These are phyloP conservation scores for Galaxea fascicularis DNA, from an alignment of 92 coral and sea anemone species.

Conservation along the genomic window DNA sequence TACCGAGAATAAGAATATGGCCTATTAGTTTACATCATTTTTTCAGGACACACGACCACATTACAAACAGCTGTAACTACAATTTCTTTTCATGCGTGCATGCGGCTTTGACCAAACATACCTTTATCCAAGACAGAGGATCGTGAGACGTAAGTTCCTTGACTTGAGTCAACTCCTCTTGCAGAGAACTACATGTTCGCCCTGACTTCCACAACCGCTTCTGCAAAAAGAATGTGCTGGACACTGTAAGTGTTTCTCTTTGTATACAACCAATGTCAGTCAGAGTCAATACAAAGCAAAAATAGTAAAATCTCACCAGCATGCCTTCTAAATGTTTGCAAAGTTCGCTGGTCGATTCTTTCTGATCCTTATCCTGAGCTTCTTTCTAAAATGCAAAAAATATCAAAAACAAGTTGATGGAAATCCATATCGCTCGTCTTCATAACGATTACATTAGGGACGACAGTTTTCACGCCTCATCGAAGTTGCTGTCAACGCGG, in stretches of 20 bases:
- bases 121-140: slow-evolving; percentile 83
- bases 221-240: slow-evolving; percentile 26
- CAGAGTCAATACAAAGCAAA: neutral
- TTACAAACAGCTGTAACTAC: neutral
- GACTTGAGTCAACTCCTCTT: slow-evolving; percentile 77
- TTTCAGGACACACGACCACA: too few relatives aligned
- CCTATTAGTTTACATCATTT: too few relatives aligned
- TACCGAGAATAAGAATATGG: too few relatives aligned
- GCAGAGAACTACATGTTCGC: slow-evolving; percentile 69
- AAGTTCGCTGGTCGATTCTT: slow-evolving; percentile 70
- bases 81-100: neutral
- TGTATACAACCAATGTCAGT: neutral
- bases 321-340: slow-evolving; percentile 79
- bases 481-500: too few relatives aligned
- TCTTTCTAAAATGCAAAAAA: slow-evolving; percentile 53
- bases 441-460: too few relatives aligned
- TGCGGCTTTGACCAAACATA: neutral
- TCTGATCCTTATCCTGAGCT: slow-evolving; percentile 63
- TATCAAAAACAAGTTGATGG: neutral
- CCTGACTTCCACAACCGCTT: slow-evolving; percentile 82
- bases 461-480: too few relatives aligned
- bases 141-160: slow-evolving; percentile 83
- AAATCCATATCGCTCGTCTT: too few relatives aligned
- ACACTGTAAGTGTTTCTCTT: neutral
- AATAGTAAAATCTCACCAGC: slow-evolving; percentile 44